These are phyloP conservation scores for Erythrolamprus reginae DNA, from an alignment of 2,113 vertebrate species.

Conservation along the genomic window DNA sequence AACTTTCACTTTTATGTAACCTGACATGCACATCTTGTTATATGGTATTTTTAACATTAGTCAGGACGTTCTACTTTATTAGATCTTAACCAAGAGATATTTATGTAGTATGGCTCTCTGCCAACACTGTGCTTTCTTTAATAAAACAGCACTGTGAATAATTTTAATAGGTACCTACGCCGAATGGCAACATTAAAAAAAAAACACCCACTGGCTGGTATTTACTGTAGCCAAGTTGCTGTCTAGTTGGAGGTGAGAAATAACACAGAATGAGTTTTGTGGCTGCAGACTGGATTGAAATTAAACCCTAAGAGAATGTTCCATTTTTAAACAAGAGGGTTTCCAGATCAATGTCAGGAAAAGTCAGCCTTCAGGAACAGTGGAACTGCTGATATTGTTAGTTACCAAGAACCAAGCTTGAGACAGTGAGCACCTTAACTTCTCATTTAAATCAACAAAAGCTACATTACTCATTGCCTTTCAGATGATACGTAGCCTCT, in stretches of 20 bases:
- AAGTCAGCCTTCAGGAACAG: constrained; percentile 22
- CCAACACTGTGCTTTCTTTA: constrained; percentile 65
- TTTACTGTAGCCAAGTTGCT: constrained; percentile 61
- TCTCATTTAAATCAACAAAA: neutral
- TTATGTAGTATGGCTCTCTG: constrained; percentile 63
- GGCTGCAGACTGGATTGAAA: constrained; percentile 52
- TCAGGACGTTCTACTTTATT: constrained; percentile 61
- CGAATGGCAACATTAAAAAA: constrained; percentile 46
- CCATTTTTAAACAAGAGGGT: constrained; percentile 39
- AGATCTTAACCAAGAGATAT: constrained; percentile 65
- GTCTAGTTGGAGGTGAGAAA: constrained; percentile 68
- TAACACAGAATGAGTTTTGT: constrained; percentile 57
- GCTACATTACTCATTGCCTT: neutral
- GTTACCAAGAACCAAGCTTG: constrained; percentile 23
- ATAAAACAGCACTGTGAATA: constrained; percentile 62
- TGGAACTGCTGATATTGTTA: constrained; percentile 26
- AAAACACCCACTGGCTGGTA: constrained; percentile 34
- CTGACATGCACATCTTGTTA: constrained; percentile 55
- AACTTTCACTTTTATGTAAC: constrained; percentile 57
- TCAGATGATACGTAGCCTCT: neutral
- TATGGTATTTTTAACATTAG: constrained; percentile 55
- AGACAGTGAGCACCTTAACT: neutral
- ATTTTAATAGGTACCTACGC: constrained; percentile 61
- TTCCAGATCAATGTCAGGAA: constrained; percentile 27
- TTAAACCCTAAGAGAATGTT: constrained; percentile 49